phyloP scores from a whole-genome alignment of 23 tunicate species.

The Clavelina lepadiformis region DNA sequence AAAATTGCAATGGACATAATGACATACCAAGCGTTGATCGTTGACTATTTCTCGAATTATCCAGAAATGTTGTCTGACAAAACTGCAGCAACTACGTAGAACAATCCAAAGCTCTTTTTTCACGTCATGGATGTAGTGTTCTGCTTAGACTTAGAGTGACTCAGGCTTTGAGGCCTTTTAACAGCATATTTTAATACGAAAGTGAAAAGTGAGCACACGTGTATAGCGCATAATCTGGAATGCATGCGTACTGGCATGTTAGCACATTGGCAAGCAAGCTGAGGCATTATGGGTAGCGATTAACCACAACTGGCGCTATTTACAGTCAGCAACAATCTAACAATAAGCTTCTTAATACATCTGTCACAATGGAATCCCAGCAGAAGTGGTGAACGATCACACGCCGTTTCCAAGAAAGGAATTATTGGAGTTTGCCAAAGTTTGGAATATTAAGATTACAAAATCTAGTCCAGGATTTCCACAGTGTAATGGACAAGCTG shows the following conservation, averaged over 20 bases:
- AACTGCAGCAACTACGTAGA: slow-evolving; percentile 3
- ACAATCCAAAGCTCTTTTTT: slow-evolving; percentile 8
- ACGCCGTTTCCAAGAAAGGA: slow-evolving; percentile 21
- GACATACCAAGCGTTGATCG: slow-evolving; percentile 21
- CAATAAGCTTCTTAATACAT: no score
- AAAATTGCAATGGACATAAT: slow-evolving; percentile 36
- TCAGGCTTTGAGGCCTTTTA: no score
- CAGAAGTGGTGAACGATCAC: slow-evolving; percentile 9
- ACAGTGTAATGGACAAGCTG: slow-evolving; percentile 31
- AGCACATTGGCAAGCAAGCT: no score
- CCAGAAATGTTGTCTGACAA: slow-evolving; percentile 29
- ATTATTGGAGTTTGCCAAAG: slow-evolving; percentile 2
- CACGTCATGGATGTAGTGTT: no score
- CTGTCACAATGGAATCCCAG: slow-evolving; percentile 24
- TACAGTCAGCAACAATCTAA: no score
- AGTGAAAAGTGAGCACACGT: no score
- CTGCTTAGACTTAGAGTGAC: no score
- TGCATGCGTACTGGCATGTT: no score
- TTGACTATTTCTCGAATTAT: slow-evolving; percentile 29
- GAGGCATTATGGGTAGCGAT: no score
- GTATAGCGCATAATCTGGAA: no score
- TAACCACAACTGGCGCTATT: no score
- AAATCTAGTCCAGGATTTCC: slow-evolving; percentile 22
- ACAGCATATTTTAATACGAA: no score
- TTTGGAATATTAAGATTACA: slow-evolving; percentile 8